A percentile compares a stretch with the other conserved stretches of the same genome.
Conservation (phyloP, 1,140 invertebrate species). For the Sitobion miscanthi region DNA sequence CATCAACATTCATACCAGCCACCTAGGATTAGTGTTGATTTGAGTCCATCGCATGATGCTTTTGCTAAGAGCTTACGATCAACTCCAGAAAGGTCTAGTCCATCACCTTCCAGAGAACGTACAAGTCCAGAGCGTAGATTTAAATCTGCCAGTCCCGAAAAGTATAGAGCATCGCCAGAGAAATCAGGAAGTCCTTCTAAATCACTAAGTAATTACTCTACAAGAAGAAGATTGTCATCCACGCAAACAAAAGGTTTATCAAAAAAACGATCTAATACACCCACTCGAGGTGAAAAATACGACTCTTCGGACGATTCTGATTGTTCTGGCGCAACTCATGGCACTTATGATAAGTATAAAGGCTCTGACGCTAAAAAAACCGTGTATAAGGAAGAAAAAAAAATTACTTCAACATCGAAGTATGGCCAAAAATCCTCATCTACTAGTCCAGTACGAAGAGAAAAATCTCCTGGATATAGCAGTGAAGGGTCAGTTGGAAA, state of each 20-base stretch:
- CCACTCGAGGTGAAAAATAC: conserved; percentile 32
- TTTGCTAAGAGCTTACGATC: conserved; percentile 74
- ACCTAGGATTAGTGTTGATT: conserved; percentile 66
- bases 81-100: conserved; percentile 64
- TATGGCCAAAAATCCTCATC: conserved; percentile 48
- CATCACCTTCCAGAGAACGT: conserved; percentile 64
- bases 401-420: conserved; percentile 35
- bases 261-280: conserved; percentile 51
- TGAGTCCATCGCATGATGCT: conserved; percentile 73
- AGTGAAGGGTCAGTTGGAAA: conserved; percentile 61
- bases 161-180: conserved; percentile 34
- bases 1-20: conserved; percentile 68
- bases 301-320: conserved; percentile 52
- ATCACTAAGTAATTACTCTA: neutral
- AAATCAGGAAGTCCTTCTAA: conserved; percentile 35
- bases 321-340: conserved; percentile 48
- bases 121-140: conserved; percentile 63
- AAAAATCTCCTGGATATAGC: conserved; percentile 62
- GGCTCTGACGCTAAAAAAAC: conserved; percentile 34
- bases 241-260: conserved; percentile 43
- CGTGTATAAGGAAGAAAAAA: conserved; percentile 30
- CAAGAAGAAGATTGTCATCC: conserved; percentile 38
- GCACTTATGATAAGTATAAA: conserved; percentile 30
- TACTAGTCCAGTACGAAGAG: conserved; percentile 51
- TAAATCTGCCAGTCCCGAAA: conserved; percentile 44